Evolutionary conservation across 2,113 vertebrate genomes (phyloP).

Genomic region (Fukomys damarensis): DNA sequence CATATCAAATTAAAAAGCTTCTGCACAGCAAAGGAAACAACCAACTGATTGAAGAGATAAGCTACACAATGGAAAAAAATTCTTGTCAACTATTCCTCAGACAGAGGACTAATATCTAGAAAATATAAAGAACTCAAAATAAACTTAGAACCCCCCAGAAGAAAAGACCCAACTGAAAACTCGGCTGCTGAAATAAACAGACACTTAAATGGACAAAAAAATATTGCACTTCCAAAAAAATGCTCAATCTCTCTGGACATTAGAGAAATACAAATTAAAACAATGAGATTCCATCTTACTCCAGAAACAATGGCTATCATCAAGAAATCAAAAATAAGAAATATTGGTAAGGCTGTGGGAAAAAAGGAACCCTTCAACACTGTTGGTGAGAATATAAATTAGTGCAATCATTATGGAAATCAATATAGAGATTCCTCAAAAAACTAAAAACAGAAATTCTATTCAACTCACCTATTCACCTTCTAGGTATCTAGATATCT

Average conservation of each 20-base stretch:
- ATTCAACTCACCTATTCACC: background rate
- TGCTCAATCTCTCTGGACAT: background rate
- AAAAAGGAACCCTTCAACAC: background rate
- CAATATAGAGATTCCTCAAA: background rate
- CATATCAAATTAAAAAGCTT: too few species aligned
- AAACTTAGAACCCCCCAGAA: background rate
- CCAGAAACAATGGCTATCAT: background rate
- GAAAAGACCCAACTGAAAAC: background rate
- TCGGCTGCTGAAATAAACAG: background rate
- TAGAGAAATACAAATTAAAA: background rate
- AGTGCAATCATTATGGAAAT: background rate
- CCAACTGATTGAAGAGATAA: too few species aligned
- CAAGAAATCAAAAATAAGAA: background rate
- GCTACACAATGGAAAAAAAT: too few species aligned
- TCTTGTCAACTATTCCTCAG: too few species aligned
- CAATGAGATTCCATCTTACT: background rate
- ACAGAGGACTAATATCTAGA: too few species aligned
- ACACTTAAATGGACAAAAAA: background rate
- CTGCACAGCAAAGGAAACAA: too few species aligned
- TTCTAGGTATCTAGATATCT: background rate
- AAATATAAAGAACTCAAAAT: background rate
- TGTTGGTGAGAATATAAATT: background rate
- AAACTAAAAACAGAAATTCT: background rate
- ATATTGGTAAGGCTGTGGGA: background rate
- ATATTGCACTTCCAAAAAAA: background rate